These are phyloP conservation scores for Drepana arcuata DNA, from an alignment of 1,140 invertebrate species.

Conservation along the genomic window DNA sequence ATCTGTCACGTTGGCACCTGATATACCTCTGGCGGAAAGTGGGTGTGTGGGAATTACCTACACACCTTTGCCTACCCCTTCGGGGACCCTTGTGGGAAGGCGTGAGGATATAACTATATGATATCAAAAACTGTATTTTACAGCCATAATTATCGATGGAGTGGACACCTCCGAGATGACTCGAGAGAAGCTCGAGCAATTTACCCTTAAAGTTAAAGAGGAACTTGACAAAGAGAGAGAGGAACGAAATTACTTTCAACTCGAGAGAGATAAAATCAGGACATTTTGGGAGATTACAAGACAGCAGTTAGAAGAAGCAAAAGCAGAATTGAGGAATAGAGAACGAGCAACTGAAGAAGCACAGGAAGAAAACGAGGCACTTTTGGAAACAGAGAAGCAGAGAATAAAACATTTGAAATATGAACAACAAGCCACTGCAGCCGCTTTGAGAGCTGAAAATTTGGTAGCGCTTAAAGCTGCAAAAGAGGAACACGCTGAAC, in stretches of 20 bases:
- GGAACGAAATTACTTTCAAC: constrained; percentile 95
- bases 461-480: constrained; percentile 60
- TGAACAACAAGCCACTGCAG: constrained; percentile 89
- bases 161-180: constrained; percentile 94
- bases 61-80: no score
- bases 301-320: constrained; percentile 86
- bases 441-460: constrained; percentile 77
- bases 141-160: constrained; percentile 86
- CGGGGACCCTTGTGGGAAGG: no score
- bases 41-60: no score
- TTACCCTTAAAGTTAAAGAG: constrained; percentile 88
- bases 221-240: constrained; percentile 95
- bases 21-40: no score
- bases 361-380: constrained; percentile 87
- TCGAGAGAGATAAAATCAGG: constrained; percentile 94
- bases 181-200: constrained; percentile 92
- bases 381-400: constrained; percentile 91
- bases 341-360: constrained; percentile 91
- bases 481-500: constrained; percentile 74
- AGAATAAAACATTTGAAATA: constrained; percentile 94
- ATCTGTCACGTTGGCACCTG: no score
- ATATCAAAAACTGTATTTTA: no score
- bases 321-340: constrained; percentile 84
- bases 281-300: constrained; percentile 93
- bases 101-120: no score